Evolutionary conservation across 2,113 vertebrate species (phyloP).

Genomic region (Rostratula benghalensis): DNA sequence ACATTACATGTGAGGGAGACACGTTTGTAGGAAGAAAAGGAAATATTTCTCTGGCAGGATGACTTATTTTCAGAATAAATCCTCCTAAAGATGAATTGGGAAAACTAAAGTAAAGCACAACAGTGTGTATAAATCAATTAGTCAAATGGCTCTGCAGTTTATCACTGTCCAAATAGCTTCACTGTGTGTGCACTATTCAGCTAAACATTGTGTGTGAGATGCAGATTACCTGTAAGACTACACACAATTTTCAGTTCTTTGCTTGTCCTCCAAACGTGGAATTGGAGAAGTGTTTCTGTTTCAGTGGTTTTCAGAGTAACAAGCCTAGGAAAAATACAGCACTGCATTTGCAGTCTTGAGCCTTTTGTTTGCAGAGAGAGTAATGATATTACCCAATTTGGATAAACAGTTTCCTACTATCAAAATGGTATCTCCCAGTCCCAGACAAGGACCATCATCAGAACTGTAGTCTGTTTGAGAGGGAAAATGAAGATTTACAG

Average conservation of each 20-base stretch:
- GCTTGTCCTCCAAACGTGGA: neutral
- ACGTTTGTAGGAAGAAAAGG: neutral
- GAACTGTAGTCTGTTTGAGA: neutral
- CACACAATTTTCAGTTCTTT: rapidly evolving
- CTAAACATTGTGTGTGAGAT: neutral
- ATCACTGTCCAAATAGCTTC: neutral
- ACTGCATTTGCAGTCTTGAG: neutral
- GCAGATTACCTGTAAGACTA: neutral
- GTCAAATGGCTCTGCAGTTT: neutral
- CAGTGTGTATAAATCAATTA: neutral
- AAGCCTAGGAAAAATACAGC: neutral
- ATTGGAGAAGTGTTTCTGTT: neutral
- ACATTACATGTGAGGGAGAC: neutral
- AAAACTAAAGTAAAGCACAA: neutral
- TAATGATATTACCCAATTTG: neutral
- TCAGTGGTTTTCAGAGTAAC: neutral
- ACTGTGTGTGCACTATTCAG: neutral
- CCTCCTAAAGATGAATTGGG: neutral
- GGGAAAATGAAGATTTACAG: neutral
- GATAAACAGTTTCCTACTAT: neutral
- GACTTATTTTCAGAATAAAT: neutral
- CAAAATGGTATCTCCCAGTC: neutral
- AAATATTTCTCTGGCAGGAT: neutral
- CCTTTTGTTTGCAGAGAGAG: neutral
- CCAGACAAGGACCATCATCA: neutral